Evolutionary conservation across 2,888 invertebrate species (phyloP).

Genomic region (Acrobasis repandana): DNA sequence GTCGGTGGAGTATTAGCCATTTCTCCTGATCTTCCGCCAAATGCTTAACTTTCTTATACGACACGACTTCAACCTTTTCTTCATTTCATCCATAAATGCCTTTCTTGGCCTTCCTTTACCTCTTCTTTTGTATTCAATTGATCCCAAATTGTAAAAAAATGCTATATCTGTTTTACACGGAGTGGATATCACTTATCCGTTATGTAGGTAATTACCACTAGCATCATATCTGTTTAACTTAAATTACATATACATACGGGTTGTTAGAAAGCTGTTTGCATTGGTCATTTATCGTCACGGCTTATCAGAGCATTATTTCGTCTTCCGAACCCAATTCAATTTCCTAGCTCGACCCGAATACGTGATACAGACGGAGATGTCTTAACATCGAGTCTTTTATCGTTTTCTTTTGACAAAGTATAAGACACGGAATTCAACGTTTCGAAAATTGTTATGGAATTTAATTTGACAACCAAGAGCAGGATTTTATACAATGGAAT

Average conservation of each 20-base stretch:
- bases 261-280: slow-evolving; percentile 47
- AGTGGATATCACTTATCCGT: too few species aligned
- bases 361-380: slow-evolving; percentile 9
- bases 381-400: slow-evolving; percentile 14
- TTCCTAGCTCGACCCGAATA: slow-evolving; percentile 33
- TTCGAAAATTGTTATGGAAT: slow-evolving; percentile 13
- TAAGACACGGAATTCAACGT: slow-evolving; percentile 11
- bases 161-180: too few species aligned
- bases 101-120: too few species aligned
- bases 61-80: too few species aligned
- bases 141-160: too few species aligned
- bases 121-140: too few species aligned
- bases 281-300: slow-evolving; percentile 51
- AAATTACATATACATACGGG: background rate
- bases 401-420: slow-evolving; percentile 16
- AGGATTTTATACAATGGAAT: slow-evolving; percentile 1
- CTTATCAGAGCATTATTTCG: slow-evolving; percentile 50
- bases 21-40: too few species aligned
- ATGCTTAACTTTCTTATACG: too few species aligned
- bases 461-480: slow-evolving; percentile 9
- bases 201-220: background rate
- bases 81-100: too few species aligned
- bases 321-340: slow-evolving; percentile 40
- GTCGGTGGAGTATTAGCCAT: too few species aligned
- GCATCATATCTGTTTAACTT: background rate